Base-by-base conservation (phyloP, 1,140 invertebrate genomes). In the Sipha flava region DNA sequence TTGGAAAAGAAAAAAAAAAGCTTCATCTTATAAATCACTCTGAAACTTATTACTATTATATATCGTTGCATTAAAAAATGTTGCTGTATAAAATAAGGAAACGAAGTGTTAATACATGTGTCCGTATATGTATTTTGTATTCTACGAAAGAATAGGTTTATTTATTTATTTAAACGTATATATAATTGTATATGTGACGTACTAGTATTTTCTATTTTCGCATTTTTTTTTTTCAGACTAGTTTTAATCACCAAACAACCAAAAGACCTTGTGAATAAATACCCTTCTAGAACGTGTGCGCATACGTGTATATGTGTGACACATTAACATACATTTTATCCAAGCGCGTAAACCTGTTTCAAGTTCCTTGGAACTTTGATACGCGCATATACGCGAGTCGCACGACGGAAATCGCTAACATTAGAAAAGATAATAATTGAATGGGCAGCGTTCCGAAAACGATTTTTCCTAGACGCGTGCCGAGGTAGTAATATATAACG, bases 251-350 rank as follows among this genome's bases (percentile, higher is more conserved):
- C 47, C n/a, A 3, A 73, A 73, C 70, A 37, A 73, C 31, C 70
- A 45, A 73, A 73, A 73, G 70, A 45, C 70, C 70, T 73, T 73
- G 70, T 73, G 34, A 52, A 73, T 52, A 73, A 59, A 73, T 73
- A 73, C 70, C 70, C 70, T 73, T 52, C 26, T 72, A 72, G 29
- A 34, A 34, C 18, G 16, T 18, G 21, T 34, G 64, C 14, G 40
- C n/a, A n/a, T n/a, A n/a, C 21, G 23, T 43, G 37, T 62, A 9
- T 2, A 18, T 14, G 59, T 43, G 23, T 73, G 70, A 73, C 70
- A 73, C 31, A 73, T 73, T 49, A 73, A 73, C 70, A 73, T 73
- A 73, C 70, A 73, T 73, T 72, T 73, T 16, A 45, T 52, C 70
- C 64, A 37, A 64, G 43, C n/a, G 70, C 47, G 70, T 40, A 73